Conservation (phyloP, 1,140 invertebrate genomes). For the Drosophila micromelanica region DNA sequence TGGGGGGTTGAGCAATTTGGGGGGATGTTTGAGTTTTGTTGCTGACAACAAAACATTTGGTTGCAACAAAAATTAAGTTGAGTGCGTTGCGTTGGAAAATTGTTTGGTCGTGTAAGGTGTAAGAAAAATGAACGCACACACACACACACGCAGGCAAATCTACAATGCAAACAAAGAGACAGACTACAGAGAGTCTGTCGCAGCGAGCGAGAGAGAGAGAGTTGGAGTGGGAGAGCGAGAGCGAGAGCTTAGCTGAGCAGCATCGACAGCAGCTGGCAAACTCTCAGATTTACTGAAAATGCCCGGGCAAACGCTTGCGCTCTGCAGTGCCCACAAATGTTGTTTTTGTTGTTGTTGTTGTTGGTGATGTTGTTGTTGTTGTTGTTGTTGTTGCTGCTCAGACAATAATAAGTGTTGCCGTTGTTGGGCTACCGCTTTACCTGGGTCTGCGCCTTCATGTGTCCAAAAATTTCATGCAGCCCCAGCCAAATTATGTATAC, state of each 20-base stretch:
- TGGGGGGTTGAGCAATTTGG: background rate
- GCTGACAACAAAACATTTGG: conserved; percentile 63
- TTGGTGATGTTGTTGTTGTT: background rate
- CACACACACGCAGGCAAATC: conserved; percentile 47
- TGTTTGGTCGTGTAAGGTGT: conserved; percentile 70
- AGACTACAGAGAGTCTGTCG: background rate
- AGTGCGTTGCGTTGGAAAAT: conserved; percentile 75
- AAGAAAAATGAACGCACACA: conserved; percentile 61
- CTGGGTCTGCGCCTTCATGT: conserved; percentile 48
- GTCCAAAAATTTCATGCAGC: conserved; percentile 77
- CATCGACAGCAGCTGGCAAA: conserved; percentile 26
- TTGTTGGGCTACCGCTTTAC: conserved; percentile 62
- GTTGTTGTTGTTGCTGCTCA: conserved; percentile 53
- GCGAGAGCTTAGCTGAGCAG: conserved; percentile 9
- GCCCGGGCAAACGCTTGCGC: conserved; percentile 84
- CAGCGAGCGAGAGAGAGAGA: background rate
- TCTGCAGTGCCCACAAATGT: conserved; percentile 36
- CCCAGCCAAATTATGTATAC: conserved; percentile 79
- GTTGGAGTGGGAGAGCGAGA: background rate
- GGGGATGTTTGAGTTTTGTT: conserved; percentile 16
- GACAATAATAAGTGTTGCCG: conserved; percentile 81
- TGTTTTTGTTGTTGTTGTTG: conserved; percentile 40
- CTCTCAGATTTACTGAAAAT: conserved; percentile 65
- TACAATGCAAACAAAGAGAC: conserved; percentile 72
- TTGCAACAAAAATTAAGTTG: conserved; percentile 82